These are phyloP conservation scores for Scotopteryx bipunctaria DNA, from an alignment of 2,888 invertebrate species.

Conservation along the genomic window DNA sequence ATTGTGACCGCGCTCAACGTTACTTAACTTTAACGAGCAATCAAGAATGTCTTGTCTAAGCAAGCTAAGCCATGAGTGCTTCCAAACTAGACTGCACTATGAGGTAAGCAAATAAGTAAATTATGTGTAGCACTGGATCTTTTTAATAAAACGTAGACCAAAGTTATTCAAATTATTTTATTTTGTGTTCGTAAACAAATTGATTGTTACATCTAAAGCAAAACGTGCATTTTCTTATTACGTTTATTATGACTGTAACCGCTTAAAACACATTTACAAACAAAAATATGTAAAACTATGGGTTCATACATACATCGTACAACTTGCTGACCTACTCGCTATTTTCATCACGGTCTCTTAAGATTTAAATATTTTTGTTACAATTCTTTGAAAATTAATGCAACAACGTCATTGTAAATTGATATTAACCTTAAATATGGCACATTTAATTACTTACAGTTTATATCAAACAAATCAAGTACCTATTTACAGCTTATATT, in stretches of 20 bases:
- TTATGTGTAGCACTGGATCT: neutral
- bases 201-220: slow-evolving; percentile 45
- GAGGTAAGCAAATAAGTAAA: no score
- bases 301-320: no score
- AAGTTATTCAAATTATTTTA: slow-evolving; percentile 29
- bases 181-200: slow-evolving; percentile 47
- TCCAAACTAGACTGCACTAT: no score
- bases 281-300: no score
- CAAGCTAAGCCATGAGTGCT: no score
- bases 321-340: no score
- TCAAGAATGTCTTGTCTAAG: no score
- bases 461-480: neutral
- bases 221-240: slow-evolving; percentile 39
- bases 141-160: neutral
- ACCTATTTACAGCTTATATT: neutral
- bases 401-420: neutral
- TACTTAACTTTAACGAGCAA: no score
- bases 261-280: neutral
- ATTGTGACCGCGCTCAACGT: no score
- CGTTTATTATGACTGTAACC: neutral
- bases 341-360: neutral
- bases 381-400: slow-evolving; percentile 12
- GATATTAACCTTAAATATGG: slow-evolving; percentile 17
- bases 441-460: slow-evolving; percentile 12
- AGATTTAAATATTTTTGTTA: neutral